Conservation (phyloP, 2,113 vertebrate species). For the Tetrao urogallus region DNA sequence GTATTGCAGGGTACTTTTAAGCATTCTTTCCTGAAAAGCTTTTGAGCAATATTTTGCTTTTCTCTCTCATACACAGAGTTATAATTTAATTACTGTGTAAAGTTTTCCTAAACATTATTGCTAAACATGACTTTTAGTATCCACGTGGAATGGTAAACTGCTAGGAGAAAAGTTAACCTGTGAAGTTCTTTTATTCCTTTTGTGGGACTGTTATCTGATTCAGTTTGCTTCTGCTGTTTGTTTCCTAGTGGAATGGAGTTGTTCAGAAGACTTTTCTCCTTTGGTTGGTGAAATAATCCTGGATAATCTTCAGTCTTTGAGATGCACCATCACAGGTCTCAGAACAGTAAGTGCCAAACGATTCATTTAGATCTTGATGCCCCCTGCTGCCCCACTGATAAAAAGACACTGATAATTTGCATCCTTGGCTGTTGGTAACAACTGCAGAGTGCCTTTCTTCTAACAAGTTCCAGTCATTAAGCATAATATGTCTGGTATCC, state of each 20-base stretch:
- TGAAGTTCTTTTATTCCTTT: neutral
- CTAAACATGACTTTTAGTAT: neutral
- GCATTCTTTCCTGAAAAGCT: conserved; percentile 10
- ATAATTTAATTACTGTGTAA: neutral
- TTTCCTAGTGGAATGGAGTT: conserved; percentile 92
- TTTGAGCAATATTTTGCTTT: conserved; percentile 18
- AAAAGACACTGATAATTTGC: neutral
- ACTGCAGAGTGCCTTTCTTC: conserved; percentile 49
- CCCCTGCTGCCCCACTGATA: neutral
- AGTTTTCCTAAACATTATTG: neutral
- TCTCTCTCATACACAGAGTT: neutral
- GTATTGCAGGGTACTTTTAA: neutral
- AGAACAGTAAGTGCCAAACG: conserved; percentile 82
- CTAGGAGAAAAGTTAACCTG: neutral
- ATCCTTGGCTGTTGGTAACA: neutral
- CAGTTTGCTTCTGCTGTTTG: conserved; percentile 41
- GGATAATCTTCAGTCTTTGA: conserved; percentile 88
- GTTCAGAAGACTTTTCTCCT: conserved; percentile 89
- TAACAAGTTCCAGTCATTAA: conserved; percentile 76
- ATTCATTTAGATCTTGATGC: neutral
- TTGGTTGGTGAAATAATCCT: conserved; percentile 86
- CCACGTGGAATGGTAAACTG: neutral
- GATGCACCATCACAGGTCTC: conserved; percentile 87
- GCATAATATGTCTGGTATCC: conserved; percentile 77
- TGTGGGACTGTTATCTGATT: conserved; percentile 1